These are phyloP conservation scores for Aphelenchoides bicaudatus DNA, from an alignment of 2,888 invertebrate species.

Conservation along the genomic window DNA sequence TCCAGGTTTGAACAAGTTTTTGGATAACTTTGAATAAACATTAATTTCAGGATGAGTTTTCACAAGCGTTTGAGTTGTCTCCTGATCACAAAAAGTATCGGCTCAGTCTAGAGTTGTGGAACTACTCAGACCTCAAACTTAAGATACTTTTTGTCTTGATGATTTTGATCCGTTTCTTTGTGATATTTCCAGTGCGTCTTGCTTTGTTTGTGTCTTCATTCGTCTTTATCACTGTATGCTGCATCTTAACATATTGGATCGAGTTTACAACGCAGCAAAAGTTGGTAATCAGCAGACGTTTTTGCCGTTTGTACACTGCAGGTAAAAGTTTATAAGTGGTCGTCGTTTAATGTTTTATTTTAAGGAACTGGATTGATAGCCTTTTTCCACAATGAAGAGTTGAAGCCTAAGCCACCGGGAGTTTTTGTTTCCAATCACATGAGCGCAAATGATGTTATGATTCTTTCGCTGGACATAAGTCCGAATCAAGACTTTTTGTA, in stretches of 20 bases:
- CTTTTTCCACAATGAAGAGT: conserved; percentile 36
- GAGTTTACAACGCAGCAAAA: conserved; percentile 26
- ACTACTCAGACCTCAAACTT: conserved; percentile 16
- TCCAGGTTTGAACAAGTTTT: conserved; percentile 21
- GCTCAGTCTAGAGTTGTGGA: conserved; percentile 12
- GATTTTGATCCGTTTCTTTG: conserved; percentile 32
- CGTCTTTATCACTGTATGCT: conserved; percentile 42
- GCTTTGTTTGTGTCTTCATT: conserved; percentile 44
- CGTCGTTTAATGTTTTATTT: no score
- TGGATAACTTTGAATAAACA: neutral
- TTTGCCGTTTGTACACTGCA: conserved; percentile 46
- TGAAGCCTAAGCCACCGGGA: conserved; percentile 39
- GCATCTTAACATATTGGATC: conserved; percentile 35
- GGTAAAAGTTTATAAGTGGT: no score
- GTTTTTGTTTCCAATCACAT: conserved; percentile 51
- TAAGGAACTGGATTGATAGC: conserved; percentile 48
- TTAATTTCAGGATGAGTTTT: conserved; percentile 2
- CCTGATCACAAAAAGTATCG: conserved; percentile 16
- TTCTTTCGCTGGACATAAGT: conserved; percentile 47
- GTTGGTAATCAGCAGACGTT: conserved; percentile 42
- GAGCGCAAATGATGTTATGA: conserved; percentile 52
- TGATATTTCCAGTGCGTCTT: conserved; percentile 43
- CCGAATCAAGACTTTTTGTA: conserved; percentile 43
- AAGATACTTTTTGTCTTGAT: conserved; percentile 15
- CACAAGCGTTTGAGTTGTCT: neutral